Percentiles rank a stretch among this genome's conserved stretches.
phyloP scores from a whole-genome alignment of 1,140 invertebrate species.

The Archivesica marissinica region DNA sequence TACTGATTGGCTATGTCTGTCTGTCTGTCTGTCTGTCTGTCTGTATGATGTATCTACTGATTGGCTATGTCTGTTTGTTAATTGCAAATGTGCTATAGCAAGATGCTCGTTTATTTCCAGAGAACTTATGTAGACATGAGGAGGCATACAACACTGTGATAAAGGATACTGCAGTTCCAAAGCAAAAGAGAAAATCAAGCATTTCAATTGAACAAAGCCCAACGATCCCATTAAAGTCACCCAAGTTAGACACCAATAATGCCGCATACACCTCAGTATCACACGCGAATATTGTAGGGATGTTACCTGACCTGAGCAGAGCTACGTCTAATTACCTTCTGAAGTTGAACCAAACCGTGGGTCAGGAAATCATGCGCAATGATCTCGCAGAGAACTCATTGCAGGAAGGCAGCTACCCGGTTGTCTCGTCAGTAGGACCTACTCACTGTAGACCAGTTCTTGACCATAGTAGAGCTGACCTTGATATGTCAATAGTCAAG shows the following conservation, averaged over 20 bases:
- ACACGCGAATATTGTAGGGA: not conserved
- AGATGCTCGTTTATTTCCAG: slow-evolving; percentile 1
- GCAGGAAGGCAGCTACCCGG: not conserved
- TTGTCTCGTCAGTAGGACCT: not conserved
- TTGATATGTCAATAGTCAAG: slow-evolving; percentile 14
- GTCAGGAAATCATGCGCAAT: slow-evolving; percentile 13
- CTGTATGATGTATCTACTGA: too few species aligned
- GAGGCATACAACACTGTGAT: not conserved
- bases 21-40: too few species aligned
- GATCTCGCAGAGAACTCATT: not conserved
- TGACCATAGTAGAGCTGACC: not conserved
- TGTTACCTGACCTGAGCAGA: slow-evolving; percentile 1
- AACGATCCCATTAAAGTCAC: not conserved
- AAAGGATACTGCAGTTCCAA: not conserved
- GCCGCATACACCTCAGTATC: not conserved
- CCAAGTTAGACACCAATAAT: not conserved
- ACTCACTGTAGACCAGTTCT: not conserved
- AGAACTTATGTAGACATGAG: not conserved
- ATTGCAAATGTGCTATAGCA: too few species aligned
- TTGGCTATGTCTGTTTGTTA: too few species aligned
- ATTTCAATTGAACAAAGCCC: not conserved
- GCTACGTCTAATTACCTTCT: slow-evolving; percentile 13
- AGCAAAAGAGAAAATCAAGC: slow-evolving; percentile 2
- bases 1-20: too few species aligned
- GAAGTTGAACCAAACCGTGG: slow-evolving; percentile 27